These are phyloP conservation scores for Metopia argyrocephala DNA, from an alignment of 2,888 invertebrate genomes.

Conservation along the genomic window DNA sequence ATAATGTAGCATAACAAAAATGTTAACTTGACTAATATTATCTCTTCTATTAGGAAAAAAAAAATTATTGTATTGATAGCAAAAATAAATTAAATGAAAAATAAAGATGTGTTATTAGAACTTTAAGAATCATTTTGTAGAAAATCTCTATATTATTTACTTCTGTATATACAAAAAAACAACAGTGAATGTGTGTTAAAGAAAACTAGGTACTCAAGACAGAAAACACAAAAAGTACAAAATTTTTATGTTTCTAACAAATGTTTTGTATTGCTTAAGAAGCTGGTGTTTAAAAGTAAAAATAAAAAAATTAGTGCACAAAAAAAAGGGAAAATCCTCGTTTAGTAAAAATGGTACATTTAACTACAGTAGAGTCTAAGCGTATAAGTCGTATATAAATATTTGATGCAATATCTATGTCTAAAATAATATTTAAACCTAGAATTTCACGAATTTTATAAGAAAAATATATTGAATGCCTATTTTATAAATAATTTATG, in stretches of 20 bases:
- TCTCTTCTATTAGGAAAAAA: no score
- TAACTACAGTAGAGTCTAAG: not conserved
- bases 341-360: not conserved
- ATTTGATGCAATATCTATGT: no score
- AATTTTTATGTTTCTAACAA: constrained; percentile 44
- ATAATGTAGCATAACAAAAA: no score
- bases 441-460: no score
- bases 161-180: no score
- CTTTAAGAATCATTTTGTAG: constrained; percentile 8
- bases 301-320: not conserved
- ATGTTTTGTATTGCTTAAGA: constrained; percentile 40
- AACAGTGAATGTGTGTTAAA: constrained; percentile 15
- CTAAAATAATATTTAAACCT: no score
- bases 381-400: no score
- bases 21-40: no score
- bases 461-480: no score
- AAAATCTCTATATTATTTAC: no score
- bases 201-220: constrained; percentile 20
- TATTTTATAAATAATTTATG: no score
- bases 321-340: not conserved
- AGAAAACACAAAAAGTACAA: constrained; percentile 35
- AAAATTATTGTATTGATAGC: no score
- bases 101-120: constrained; percentile 8
- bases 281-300: constrained; percentile 26
- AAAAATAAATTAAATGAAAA: constrained; percentile 2